phyloP scores from a whole-genome alignment of 2,888 invertebrate species.

The Apamea crenata region DNA sequence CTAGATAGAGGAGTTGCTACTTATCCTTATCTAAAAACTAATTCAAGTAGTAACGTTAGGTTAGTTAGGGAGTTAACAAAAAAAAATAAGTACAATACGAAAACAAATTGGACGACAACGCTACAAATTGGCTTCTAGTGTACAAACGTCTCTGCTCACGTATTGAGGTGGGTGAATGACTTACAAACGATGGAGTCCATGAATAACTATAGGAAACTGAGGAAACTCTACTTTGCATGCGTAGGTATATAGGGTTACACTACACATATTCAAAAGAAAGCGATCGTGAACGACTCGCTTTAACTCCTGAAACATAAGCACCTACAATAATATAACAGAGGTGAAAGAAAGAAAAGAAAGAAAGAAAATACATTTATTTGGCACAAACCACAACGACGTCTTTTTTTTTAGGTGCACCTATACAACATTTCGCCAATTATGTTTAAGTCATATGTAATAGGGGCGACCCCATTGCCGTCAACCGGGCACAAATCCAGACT shows the following conservation, averaged over 20 bases:
- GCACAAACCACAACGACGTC: no score
- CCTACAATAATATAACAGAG: no score
- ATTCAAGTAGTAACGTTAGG: background rate
- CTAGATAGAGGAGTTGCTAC: background rate
- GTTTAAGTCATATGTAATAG: background rate
- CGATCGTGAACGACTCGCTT: background rate
- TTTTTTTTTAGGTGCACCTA: no score
- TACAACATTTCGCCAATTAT: background rate
- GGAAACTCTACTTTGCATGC: constrained; percentile 26
- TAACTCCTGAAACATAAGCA: background rate
- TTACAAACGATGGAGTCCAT: constrained; percentile 42
- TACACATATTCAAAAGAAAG: constrained; percentile 1
- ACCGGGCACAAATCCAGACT: background rate
- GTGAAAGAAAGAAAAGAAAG: no score
- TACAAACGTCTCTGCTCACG: constrained; percentile 33
- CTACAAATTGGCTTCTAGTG: constrained; percentile 26
- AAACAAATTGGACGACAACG: constrained; percentile 17
- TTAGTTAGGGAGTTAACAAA: background rate
- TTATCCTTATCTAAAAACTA: background rate
- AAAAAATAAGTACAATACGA: constrained; percentile 1
- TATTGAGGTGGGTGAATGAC: constrained; percentile 59
- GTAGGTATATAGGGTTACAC: constrained; percentile 2
- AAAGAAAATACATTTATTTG: no score
- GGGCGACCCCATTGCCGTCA: background rate
- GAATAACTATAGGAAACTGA: constrained; percentile 38